Conservation (phyloP, 2,888 invertebrate species). For the Metellina segmentata region DNA sequence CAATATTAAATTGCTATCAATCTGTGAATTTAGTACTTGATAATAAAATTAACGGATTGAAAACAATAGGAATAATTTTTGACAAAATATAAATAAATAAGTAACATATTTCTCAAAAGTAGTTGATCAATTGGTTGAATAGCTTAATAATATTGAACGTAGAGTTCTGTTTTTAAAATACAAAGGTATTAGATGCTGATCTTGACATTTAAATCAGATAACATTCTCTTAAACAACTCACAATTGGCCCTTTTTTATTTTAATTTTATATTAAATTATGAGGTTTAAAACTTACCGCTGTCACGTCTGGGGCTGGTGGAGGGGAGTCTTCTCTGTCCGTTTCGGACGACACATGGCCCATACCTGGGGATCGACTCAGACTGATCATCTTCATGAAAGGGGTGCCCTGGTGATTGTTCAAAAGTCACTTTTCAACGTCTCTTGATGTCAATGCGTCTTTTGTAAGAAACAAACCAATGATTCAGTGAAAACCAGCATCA, state of each 20-base stretch:
- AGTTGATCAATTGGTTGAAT: background rate
- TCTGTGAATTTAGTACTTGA: no score
- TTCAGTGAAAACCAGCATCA: no score
- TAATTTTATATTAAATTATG: background rate
- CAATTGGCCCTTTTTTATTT: background rate
- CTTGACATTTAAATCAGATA: no score
- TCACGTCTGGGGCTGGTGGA: constrained; percentile 74
- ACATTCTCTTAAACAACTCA: background rate
- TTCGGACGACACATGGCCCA: constrained; percentile 68
- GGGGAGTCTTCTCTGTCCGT: constrained; percentile 73
- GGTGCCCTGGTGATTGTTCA: no score
- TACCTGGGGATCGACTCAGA: constrained; percentile 68
- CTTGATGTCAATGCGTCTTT: no score
- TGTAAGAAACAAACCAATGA: no score
- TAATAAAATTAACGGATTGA: no score
- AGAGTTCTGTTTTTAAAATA: background rate
- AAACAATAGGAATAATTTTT: background rate
- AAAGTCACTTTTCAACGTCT: no score
- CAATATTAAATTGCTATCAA: no score
- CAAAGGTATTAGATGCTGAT: no score
- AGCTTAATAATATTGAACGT: background rate
- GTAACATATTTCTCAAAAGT: background rate
- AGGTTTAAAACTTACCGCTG: constrained; percentile 60
- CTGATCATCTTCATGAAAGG: constrained; percentile 50
- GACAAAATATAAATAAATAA: background rate